Base-by-base conservation (phyloP, 1,140 invertebrate species). In the Armadillidium nasatum region DNA sequence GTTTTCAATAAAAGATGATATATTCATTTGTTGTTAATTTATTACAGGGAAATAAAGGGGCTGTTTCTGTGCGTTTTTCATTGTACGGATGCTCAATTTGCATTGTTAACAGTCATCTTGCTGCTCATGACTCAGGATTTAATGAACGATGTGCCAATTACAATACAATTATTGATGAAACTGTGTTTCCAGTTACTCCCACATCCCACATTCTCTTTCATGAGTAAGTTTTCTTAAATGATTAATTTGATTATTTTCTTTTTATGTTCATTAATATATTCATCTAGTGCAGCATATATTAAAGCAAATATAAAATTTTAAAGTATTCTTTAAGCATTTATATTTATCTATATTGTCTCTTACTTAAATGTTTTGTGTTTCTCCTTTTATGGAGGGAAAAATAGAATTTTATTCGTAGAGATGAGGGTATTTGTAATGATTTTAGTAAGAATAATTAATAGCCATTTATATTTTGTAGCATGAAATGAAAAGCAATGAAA, bases 31-130 rank as follows among this genome's bases (percentile, higher is more conserved):
- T 33, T 33, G 33, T 33, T 33, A 6, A 33, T 33, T 33, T 88
- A 87, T n/a, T 71, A 15, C 84, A 95, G 94, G 95, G 95, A 73
- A 97, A 97, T 84, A 98, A 97, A 88, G 95, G 96, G 22, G 95
- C 92, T 3, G 91, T 96, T 0, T 94, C 91, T 82, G 88, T 96
- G 69, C 87, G 95, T 71, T 89, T 97, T 80, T 92, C 91, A 80
- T 87, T 94, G 10, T 93, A 94, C 83, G 95, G 94, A 11, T 90
- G 91, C 78, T 94, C 92, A 15, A 82, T 97, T 44, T 95, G 93
- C 82, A 87, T 96, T 45, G 90, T 97, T 0, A 97, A 97, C 82
- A 88, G 90, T 46, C 95, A 98, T 85, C 85, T 97, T 73, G 91
- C 94, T 33, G 91, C 95, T 19, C 94, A 97, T 83, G 93, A 94